Evolutionary conservation across 2,888 invertebrate species (phyloP), one percentile per base, ranked within the genome.

Genomic region (Dicycla oo): DNA sequence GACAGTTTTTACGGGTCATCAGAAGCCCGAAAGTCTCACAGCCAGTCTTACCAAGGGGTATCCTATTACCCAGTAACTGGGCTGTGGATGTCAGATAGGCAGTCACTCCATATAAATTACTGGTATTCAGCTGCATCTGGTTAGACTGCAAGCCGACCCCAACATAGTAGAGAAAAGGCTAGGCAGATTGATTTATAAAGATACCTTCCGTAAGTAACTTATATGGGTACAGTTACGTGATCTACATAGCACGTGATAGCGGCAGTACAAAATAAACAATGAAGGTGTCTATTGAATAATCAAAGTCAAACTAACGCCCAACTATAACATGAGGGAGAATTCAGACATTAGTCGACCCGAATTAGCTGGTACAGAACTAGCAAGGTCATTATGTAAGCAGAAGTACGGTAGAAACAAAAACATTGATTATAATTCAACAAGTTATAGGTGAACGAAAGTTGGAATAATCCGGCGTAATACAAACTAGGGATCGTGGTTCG

Each of bases 381-480:
- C n/a, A 70, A 66, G 61, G 40, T 62, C n/a, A 34, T 68, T 54
- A 67, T n/a, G 47, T 69, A 69, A 67, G 51, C 80, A 65, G 34
- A 64, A 57, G 40, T 58, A 45, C 13, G 34, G 49, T 54, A 15
- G 70, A 47, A 79, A 78, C 75, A 69, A 76, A 85, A 81, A 85
- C 75, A 78, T 79, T 79, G 82, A 87, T 86, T 81, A 78, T 82
- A 74, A 84, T 76, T 80, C 68, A 75, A 82, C 91, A 91, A 92
- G 92, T 91, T 91, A 94, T 92, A 89, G 89, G 89, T 90, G 90
- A 92, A 93, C 92, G 91, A 92, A 91, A 90, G 88, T 88, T 84
- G 84, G 91, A 91, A 93, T 93, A 93, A 94, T 93, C 89, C 89
- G 88, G 89, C 90, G 90, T 93, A 93, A 93, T 92, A 93, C 91